A percentile compares a stretch with the other conserved stretches of the same genome.
phyloP scores from a whole-genome alignment of 2,797 vertebrate genomes.

The Scomberomorus guttatus region DNA sequence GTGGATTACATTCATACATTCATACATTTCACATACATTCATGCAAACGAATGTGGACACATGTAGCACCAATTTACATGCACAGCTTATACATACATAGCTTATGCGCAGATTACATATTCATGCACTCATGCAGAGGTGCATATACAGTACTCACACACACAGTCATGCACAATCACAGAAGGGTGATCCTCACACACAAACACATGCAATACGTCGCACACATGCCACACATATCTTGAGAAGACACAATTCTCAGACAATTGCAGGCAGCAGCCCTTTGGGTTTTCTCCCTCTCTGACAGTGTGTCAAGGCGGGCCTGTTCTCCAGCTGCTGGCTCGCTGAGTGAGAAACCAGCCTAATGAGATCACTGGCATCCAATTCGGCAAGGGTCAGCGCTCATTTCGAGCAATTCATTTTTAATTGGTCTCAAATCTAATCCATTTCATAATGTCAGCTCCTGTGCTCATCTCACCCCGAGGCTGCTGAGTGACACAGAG shows the following conservation, averaged over 20 bases:
- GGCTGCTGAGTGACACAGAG: constrained; percentile 68
- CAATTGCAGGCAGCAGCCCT: constrained; percentile 54
- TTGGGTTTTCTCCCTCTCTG: constrained; percentile 66
- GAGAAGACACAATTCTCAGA: constrained; percentile 49
- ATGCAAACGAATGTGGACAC: neutral
- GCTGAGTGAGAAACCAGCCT: constrained; percentile 72
- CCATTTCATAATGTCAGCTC: constrained; percentile 82
- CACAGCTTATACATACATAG: neutral
- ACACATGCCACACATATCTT: constrained; percentile 37
- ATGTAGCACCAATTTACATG: neutral
- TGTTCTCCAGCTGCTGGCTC: constrained; percentile 72
- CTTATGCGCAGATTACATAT: neutral
- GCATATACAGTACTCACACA: neutral
- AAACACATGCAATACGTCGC: constrained; percentile 5
- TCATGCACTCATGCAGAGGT: neutral
- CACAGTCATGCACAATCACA: neutral
- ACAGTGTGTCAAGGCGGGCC: constrained; percentile 68
- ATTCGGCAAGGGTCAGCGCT: constrained; percentile 83
- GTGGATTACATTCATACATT: neutral
- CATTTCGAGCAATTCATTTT: constrained; percentile 85
- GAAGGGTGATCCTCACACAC: neutral
- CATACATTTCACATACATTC: neutral
- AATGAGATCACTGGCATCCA: constrained; percentile 86
- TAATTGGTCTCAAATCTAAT: constrained; percentile 88
- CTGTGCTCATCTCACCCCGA: constrained; percentile 69